Conservation (phyloP, 2,888 invertebrate species). For the Heliconius ethilla region DNA sequence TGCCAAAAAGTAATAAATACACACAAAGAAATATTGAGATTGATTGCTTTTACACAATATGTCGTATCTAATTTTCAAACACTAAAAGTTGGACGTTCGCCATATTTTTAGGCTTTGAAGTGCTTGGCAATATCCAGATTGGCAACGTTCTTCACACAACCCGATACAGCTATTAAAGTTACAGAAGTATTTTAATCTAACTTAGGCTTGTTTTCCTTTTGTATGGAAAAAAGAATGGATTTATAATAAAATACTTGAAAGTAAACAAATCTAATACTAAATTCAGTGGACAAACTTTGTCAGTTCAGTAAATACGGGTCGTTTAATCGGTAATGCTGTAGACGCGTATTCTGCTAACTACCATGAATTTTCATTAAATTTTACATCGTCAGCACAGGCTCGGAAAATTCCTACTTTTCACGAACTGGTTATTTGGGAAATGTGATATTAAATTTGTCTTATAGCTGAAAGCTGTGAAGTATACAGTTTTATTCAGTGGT, state of each 20-base stretch:
- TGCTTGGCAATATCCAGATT: constrained; percentile 38
- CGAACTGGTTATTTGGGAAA: constrained; percentile 27
- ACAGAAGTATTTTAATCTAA: constrained; percentile 15
- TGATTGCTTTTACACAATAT: constrained; percentile 12
- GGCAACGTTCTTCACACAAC: constrained; percentile 35
- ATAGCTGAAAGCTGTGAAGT: constrained; percentile 31
- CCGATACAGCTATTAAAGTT: constrained; percentile 33
- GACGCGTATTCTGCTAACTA: constrained; percentile 52
- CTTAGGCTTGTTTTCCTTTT: constrained; percentile 13
- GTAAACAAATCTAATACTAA: neutral
- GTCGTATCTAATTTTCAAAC: constrained; percentile 21
- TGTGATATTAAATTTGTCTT: constrained; percentile 35
- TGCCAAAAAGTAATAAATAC: neutral
- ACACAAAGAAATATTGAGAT: constrained; percentile 8
- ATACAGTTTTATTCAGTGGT: neutral
- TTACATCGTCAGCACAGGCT: constrained; percentile 24
- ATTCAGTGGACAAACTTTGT: neutral
- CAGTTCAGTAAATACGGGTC: constrained; percentile 18
- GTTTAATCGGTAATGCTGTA: constrained; percentile 24
- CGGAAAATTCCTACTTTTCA: constrained; percentile 28
- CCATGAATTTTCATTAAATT: constrained; percentile 47
- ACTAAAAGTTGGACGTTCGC: constrained; percentile 36
- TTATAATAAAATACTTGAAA: neutral
- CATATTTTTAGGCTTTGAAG: constrained; percentile 34
- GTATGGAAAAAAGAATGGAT: neutral